These are phyloP conservation scores for Anabacerthia variegaticeps DNA, from an alignment of 2,797 vertebrate species.

Conservation along the genomic window DNA sequence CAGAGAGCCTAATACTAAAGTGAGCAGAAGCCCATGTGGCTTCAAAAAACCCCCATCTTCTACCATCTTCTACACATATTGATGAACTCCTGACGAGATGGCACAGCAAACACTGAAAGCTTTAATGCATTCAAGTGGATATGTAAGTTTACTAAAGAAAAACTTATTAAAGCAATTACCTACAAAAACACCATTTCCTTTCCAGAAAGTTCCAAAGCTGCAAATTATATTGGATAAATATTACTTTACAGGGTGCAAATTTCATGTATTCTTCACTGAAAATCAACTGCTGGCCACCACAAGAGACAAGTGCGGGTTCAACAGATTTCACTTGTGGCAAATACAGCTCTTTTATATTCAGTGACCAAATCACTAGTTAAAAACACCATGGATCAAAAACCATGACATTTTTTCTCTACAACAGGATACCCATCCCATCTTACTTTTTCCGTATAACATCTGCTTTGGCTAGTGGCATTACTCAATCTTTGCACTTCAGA, in stretches of 20 bases:
- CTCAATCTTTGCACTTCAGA: neutral
- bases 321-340: neutral
- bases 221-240: neutral
- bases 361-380: neutral
- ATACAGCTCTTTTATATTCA: neutral
- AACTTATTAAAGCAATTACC: neutral
- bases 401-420: neutral
- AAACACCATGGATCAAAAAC: neutral
- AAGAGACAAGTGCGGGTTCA: neutral
- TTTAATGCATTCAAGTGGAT: neutral
- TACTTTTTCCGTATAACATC: neutral
- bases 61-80: rapidly evolving
- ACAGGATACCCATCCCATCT: neutral
- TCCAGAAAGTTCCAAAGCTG: neutral
- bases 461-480: neutral
- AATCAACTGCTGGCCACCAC: neutral
- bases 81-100: neutral
- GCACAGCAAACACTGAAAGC: neutral
- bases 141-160: neutral
- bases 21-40: neutral
- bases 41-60: neutral
- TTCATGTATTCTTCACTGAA: neutral
- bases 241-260: neutral
- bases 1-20: neutral
- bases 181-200: neutral